phyloP scores from a whole-genome alignment of 2,888 invertebrate species.

The Standfussiana lucernea region DNA sequence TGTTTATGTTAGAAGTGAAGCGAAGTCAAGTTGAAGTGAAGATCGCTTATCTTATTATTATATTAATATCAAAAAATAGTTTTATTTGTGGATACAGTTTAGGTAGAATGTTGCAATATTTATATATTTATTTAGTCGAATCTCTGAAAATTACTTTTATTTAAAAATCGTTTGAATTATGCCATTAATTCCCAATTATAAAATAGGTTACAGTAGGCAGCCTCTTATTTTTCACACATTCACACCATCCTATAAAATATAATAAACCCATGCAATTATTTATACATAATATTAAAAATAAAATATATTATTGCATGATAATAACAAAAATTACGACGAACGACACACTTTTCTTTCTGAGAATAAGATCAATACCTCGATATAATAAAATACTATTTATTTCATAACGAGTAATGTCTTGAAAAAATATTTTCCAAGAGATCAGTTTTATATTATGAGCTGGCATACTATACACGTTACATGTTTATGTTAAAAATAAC shows the following conservation, averaged over 20 bases:
- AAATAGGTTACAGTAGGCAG: slow-evolving; percentile 57
- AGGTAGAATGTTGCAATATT: slow-evolving; percentile 47
- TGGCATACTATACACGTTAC: slow-evolving; percentile 46
- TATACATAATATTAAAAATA: slow-evolving; percentile 62
- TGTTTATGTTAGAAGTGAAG: slow-evolving; percentile 47
- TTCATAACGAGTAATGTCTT: slow-evolving; percentile 51
- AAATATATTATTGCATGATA: slow-evolving; percentile 53
- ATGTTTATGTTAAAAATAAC: slow-evolving; percentile 61
- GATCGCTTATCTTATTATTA: slow-evolving; percentile 54
- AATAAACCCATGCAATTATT: slow-evolving; percentile 59
- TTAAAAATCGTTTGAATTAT: slow-evolving; percentile 45
- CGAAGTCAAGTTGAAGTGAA: slow-evolving; percentile 50
- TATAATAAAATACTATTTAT: slow-evolving; percentile 62
- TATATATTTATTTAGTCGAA: slow-evolving; percentile 37
- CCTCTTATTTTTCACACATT: slow-evolving; percentile 60
- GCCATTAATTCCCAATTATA: slow-evolving; percentile 49
- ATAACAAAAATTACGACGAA: slow-evolving; percentile 54
- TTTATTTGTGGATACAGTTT: slow-evolving; percentile 52
- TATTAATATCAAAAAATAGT: slow-evolving; percentile 62
- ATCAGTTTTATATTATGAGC: slow-evolving; percentile 58
- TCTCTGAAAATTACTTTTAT: slow-evolving; percentile 34
- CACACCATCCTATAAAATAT: slow-evolving; percentile 49
- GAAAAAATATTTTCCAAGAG: slow-evolving; percentile 64
- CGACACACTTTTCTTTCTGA: slow-evolving; percentile 46
- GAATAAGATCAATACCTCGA: slow-evolving; percentile 48